Evolutionary conservation across 2,113 vertebrate genomes (phyloP).

Genomic region (Ailuropoda melanoleuca): DNA sequence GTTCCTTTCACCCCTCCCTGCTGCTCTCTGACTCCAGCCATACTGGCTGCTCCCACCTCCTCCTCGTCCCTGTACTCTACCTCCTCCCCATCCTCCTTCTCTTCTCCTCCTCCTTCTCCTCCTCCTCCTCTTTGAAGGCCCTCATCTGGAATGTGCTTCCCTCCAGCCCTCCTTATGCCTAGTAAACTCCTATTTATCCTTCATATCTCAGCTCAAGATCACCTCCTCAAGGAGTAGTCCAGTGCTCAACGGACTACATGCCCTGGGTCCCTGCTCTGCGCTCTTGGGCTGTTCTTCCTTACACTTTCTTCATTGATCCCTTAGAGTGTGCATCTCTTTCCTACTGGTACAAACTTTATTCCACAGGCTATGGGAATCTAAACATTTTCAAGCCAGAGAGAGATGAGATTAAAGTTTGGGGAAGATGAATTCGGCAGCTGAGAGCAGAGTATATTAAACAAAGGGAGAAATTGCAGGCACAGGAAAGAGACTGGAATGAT

Average conservation of each 20-base stretch:
- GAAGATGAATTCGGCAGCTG: not conserved
- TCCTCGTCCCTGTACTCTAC: no score
- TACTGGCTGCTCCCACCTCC: not conserved
- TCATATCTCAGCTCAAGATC: not conserved
- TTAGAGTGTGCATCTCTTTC: accelerated
- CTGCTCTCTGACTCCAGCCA: not conserved
- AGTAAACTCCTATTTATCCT: not conserved
- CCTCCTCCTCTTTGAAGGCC: not conserved
- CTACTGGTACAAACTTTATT: not conserved
- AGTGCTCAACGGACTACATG: accelerated
- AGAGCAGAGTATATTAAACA: conserved; percentile 7
- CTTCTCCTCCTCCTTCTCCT: not conserved
- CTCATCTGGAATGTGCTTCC: not conserved
- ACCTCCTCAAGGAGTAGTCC: not conserved
- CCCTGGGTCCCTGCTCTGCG: not conserved
- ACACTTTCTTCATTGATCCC: not conserved
- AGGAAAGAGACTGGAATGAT: not conserved
- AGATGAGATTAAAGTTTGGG: not conserved
- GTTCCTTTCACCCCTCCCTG: not conserved
- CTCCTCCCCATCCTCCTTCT: not conserved
- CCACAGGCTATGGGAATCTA: not conserved
- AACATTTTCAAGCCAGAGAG: not conserved
- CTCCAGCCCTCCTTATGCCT: not conserved
- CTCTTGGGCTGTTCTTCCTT: not conserved
- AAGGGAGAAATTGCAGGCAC: not conserved